Evolutionary conservation across 2,888 invertebrate species (phyloP), one percentile per base, ranked within the genome.

Genomic region (Chrysomela aeneicollis): DNA sequence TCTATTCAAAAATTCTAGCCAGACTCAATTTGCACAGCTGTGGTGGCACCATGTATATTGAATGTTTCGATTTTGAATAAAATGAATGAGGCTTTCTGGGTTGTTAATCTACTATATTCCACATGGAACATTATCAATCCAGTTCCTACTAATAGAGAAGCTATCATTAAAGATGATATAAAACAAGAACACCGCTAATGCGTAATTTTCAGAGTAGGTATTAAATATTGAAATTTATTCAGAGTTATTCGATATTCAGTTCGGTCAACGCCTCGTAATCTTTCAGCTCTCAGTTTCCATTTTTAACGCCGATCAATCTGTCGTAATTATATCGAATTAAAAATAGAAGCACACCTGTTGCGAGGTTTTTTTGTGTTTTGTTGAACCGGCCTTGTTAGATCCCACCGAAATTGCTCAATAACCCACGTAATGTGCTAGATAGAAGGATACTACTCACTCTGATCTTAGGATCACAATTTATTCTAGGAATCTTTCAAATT

Each of bases 211-310:
- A 71, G 70, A 69, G 69, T 57, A 59, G 55, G 66, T 71, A 76
- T 73, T 75, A 74, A 64, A 73, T 71, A 76, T 76, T 76, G 68
- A 74, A 76, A 76, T 76, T 76, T 76, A 76, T 76, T 75, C 74
- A 76, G 76, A 76, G 71, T 74, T 76, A 76, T 76, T 74, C 76
- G 71, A 72, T 72, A 70, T 70, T 71, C 71, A 66, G 73, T 67
- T 72, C 74, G 75, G 76, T 76, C 75, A 75, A 75, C 75, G 76
- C 75, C 75, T 76, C 71, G 63, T 65, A n/a, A n/a, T n/a, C n/a
- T n/a, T n/a, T n/a, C n/a, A 66, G 64, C 67, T 58, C 63, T 74
- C 68, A 66, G 63, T 71, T 73, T 70, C 67, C 72, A 73, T 74
- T 74, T 73, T 75, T 74, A 72, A 74, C 74, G 68, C 74, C 70